Conservation (phyloP, 2,888 invertebrate genomes). For the Clitarchus hookeri region DNA sequence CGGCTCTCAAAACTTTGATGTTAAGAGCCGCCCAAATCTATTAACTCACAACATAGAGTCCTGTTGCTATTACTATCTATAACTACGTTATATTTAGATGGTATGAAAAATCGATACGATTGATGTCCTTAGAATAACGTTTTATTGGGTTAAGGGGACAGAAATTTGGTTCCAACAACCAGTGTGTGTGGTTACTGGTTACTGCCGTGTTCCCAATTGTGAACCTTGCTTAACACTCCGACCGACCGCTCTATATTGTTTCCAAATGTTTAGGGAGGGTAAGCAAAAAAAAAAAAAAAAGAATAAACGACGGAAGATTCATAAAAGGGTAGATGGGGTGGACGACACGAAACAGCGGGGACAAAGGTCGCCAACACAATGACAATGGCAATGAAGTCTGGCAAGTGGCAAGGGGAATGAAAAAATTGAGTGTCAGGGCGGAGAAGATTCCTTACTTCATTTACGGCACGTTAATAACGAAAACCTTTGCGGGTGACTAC, state of each 20-base stretch:
- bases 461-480: not conserved
- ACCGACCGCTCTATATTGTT: not conserved
- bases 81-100: too few species aligned
- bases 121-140: too few species aligned
- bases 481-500: not conserved
- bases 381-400: not conserved
- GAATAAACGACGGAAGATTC: not conserved
- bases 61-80: too few species aligned
- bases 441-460: not conserved
- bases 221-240: not conserved
- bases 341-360: not conserved
- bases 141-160: too few species aligned
- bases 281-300: not conserved
- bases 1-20: too few species aligned
- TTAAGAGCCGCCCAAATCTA: too few species aligned
- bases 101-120: too few species aligned
- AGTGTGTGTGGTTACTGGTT: too few species aligned
- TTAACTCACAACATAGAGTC: too few species aligned
- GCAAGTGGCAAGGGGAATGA: not conserved
- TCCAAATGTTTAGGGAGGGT: not conserved
- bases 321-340: not conserved
- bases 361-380: not conserved
- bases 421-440: not conserved
- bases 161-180: too few species aligned
- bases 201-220: not conserved